A percentile compares a stretch with the other conserved stretches of the same genome.
These are phyloP conservation scores for Eulemur rufifrons DNA, from an alignment of 2,113 vertebrate species.

Conservation along the genomic window DNA sequence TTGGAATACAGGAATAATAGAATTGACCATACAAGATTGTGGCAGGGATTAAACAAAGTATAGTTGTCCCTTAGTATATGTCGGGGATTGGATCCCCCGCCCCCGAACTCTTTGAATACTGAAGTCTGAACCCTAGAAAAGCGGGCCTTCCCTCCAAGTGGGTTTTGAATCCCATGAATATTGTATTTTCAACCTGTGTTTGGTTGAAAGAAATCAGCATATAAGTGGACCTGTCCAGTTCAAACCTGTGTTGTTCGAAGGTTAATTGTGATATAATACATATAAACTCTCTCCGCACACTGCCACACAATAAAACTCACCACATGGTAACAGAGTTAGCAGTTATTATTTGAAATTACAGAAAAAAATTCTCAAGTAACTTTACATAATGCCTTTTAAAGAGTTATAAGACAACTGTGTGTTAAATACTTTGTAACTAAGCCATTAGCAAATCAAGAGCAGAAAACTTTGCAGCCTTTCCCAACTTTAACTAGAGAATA, in stretches of 20 bases:
- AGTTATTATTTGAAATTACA: slow-evolving; percentile 25
- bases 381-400: background rate
- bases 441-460: slow-evolving; percentile 43
- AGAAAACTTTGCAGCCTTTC: slow-evolving; percentile 51
- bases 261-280: background rate
- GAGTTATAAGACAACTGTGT: background rate
- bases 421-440: slow-evolving; percentile 42
- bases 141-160: no score
- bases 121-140: background rate
- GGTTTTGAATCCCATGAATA: background rate
- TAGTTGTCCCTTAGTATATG: background rate
- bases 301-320: background rate
- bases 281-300: background rate
- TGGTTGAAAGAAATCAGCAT: background rate
- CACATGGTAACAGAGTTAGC: background rate
- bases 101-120: background rate
- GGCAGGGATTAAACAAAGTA: background rate
- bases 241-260: background rate
- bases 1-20: background rate
- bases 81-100: no score
- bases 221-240: background rate
- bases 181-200: background rate
- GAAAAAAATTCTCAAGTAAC: slow-evolving; percentile 6
- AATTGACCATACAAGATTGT: background rate
- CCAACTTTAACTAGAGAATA: slow-evolving; percentile 56